Evolutionary conservation across 2,797 vertebrate species (phyloP).

Genomic region (Monodelphis domestica): DNA sequence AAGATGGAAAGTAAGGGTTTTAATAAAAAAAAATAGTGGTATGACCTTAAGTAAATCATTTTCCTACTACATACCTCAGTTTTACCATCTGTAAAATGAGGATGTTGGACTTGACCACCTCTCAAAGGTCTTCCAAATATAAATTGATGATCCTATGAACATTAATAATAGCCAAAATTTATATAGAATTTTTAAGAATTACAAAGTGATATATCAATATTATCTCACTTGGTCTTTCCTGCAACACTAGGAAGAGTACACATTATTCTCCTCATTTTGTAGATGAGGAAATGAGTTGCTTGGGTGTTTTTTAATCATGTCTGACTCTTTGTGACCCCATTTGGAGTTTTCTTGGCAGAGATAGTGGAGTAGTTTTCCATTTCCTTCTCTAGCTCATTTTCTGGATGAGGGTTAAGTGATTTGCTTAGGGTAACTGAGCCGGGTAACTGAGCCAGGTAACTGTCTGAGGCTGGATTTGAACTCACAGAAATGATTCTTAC

Average conservation of each 20-base stretch:
- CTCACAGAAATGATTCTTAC: not conserved
- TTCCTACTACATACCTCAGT: not conserved
- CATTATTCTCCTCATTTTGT: not conserved
- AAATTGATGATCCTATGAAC: not conserved
- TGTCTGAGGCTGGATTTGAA: not conserved
- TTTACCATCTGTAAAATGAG: not conserved
- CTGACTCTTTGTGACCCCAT: not conserved
- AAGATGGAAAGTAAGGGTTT: too few species aligned
- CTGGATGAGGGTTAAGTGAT: not conserved
- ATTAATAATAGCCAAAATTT: not conserved
- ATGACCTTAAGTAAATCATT: not conserved
- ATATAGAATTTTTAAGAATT: not conserved
- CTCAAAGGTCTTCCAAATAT: not conserved
- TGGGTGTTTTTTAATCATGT: not conserved
- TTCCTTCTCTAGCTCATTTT: not conserved
- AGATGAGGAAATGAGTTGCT: not conserved
- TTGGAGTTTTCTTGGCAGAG: not conserved
- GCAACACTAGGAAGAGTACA: not conserved
- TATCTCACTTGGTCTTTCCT: not conserved
- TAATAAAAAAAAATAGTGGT: too few species aligned
- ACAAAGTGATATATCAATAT: not conserved
- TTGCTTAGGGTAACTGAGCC: not conserved
- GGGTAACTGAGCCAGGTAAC: not conserved
- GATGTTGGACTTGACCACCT: not conserved
- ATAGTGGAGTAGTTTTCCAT: not conserved